phyloP scores from a whole-genome alignment of 2,113 vertebrate genomes.

The Microcebus murinus region DNA sequence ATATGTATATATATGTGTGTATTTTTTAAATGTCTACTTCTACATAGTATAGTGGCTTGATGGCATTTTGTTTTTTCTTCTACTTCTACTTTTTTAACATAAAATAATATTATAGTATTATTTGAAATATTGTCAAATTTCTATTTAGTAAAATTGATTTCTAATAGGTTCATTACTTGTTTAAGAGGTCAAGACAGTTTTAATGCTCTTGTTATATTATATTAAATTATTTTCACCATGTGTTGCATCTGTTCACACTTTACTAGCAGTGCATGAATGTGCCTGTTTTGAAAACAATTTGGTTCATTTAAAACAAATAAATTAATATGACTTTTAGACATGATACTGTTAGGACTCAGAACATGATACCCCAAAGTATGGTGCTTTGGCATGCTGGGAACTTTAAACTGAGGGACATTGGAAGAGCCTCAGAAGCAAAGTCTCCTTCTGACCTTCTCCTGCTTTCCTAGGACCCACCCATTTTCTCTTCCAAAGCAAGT shows the following conservation, averaged over 20 bases:
- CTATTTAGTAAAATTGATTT: background rate
- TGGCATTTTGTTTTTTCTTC: background rate
- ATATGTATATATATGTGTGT: too few species aligned
- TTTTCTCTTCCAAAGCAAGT: background rate
- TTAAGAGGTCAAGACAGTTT: background rate
- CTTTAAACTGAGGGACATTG: background rate
- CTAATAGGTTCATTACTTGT: background rate
- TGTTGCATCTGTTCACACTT: background rate
- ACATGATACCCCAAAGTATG: background rate
- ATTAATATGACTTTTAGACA: background rate
- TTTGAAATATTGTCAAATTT: background rate
- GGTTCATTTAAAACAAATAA: background rate
- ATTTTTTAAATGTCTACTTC: background rate
- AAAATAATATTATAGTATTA: background rate
- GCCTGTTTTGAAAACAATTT: background rate
- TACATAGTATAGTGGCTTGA: background rate
- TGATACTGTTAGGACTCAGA: background rate
- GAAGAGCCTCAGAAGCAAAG: background rate
- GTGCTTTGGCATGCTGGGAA: background rate
- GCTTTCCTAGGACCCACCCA: background rate
- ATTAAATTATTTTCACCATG: background rate
- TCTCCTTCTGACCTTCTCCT: background rate
- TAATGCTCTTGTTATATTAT: background rate
- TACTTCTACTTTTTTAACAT: background rate
- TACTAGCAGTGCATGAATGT: background rate